phyloP scores from a whole-genome alignment of 2,888 invertebrate genomes.

The Tachina lurida region DNA sequence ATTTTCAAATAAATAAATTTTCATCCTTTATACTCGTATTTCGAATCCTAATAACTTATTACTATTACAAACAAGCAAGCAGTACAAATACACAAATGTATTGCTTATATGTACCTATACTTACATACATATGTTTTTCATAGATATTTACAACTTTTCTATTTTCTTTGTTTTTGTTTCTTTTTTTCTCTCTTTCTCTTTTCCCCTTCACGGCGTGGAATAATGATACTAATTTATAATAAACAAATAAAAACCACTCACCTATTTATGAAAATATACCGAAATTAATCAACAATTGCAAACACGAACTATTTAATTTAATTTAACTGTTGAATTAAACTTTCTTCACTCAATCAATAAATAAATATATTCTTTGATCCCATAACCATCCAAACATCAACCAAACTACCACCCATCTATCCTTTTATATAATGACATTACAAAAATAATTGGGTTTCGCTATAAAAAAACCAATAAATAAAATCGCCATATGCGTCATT shows the following conservation, averaged over 20 bases:
- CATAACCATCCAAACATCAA: slow-evolving; percentile 34
- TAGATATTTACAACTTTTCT: slow-evolving; percentile 74
- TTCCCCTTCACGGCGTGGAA: slow-evolving; percentile 77
- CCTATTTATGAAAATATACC: background rate
- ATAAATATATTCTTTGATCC: slow-evolving; percentile 21
- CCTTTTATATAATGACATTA: slow-evolving; percentile 41
- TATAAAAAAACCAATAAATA: slow-evolving; percentile 29
- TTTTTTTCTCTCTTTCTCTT: slow-evolving; percentile 78
- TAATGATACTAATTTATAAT: slow-evolving; percentile 24
- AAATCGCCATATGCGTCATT: slow-evolving; percentile 52
- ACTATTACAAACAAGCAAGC: slow-evolving; percentile 18
- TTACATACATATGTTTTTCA: slow-evolving; percentile 65
- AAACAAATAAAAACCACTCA: slow-evolving; percentile 22
- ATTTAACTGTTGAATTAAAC: slow-evolving; percentile 32
- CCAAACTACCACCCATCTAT: slow-evolving; percentile 7
- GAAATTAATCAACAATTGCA: slow-evolving; percentile 27
- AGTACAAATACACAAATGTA: slow-evolving; percentile 32
- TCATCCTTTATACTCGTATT: slow-evolving; percentile 28
- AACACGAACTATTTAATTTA: slow-evolving; percentile 26
- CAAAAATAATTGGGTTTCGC: slow-evolving; percentile 36
- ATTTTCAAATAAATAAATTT: slow-evolving; percentile 40
- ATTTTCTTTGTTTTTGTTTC: slow-evolving; percentile 76
- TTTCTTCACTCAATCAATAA: slow-evolving; percentile 16
- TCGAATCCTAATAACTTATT: background rate
- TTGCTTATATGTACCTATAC: slow-evolving; percentile 34